These are phyloP conservation scores for Antechinus flavipes DNA, from an alignment of 2,113 vertebrate genomes.

Conservation along the genomic window DNA sequence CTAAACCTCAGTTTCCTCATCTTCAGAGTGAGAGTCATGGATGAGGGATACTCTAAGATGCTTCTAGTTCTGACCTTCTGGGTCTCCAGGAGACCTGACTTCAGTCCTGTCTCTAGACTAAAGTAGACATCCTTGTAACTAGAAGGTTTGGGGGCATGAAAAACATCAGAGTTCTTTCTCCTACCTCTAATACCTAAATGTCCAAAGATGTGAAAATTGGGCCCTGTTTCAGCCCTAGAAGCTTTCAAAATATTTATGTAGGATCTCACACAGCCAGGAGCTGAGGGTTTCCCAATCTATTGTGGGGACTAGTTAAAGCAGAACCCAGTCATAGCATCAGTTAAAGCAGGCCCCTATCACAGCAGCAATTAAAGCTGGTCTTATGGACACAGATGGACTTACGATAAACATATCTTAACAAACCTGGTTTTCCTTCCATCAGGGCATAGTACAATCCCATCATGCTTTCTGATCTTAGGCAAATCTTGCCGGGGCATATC, in stretches of 20 bases:
- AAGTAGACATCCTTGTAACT: not conserved
- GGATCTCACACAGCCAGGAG: not conserved
- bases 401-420: not conserved
- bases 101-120: not conserved
- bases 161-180: not conserved
- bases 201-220: not conserved
- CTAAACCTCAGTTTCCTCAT: too few species aligned
- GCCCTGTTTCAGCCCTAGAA: not conserved
- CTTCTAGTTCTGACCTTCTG: not conserved
- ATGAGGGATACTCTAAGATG: not conserved
- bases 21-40: too few species aligned
- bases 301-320: not conserved
- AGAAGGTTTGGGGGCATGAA: not conserved
- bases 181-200: not conserved
- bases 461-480: not conserved
- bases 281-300: not conserved
- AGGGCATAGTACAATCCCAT: not conserved
- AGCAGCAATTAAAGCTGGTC: too few species aligned
- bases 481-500: too few species aligned
- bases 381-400: not conserved
- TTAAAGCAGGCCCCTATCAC: too few species aligned
- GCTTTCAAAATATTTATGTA: not conserved
- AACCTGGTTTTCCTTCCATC: not conserved
- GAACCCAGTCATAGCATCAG: too few species aligned
- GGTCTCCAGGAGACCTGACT: not conserved